A percentile compares a stretch with the other conserved stretches of the same genome.
Conservation (phyloP, 2,797 vertebrate species). For the Liasis olivaceus region DNA sequence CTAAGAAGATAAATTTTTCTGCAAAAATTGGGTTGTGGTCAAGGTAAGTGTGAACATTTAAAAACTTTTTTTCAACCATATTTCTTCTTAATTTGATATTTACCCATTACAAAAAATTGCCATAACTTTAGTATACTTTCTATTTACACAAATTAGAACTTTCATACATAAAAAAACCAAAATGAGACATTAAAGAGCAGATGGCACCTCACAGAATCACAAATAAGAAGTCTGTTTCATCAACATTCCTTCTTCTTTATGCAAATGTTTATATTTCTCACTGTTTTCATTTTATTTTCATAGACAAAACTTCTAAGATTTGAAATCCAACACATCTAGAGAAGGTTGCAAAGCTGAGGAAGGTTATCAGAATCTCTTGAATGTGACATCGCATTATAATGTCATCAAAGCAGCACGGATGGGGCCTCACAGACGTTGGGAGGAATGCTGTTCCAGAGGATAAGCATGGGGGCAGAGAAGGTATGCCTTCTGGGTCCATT, state of each 20-base stretch:
- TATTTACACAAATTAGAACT: constrained; percentile 64
- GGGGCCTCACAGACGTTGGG: too few species aligned
- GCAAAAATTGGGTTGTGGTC: neutral
- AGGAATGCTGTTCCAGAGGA: too few species aligned
- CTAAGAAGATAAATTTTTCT: neutral
- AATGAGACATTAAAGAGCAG: constrained; percentile 71
- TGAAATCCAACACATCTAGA: neutral
- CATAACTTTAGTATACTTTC: constrained; percentile 56
- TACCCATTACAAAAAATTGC: constrained; percentile 46
- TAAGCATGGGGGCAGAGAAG: too few species aligned
- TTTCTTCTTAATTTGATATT: constrained; percentile 32
- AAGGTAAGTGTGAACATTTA: constrained; percentile 19
- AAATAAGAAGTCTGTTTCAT: constrained; percentile 70
- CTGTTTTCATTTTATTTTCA: constrained; percentile 57
- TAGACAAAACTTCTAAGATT: constrained; percentile 59
- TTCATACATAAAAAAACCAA: constrained; percentile 70
- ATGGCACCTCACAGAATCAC: constrained; percentile 69
- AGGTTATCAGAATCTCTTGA: constrained; percentile 22
- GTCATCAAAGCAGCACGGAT: constrained; percentile 29
- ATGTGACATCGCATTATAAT: constrained; percentile 58
- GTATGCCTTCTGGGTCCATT: too few species aligned
- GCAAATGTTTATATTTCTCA: constrained; percentile 61
- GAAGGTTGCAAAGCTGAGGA: neutral
- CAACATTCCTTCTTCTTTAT: constrained; percentile 59
- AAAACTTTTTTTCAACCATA: neutral